Base-by-base conservation (phyloP, 2,113 vertebrate species). In the Boleophthalmus pectinirostris region DNA sequence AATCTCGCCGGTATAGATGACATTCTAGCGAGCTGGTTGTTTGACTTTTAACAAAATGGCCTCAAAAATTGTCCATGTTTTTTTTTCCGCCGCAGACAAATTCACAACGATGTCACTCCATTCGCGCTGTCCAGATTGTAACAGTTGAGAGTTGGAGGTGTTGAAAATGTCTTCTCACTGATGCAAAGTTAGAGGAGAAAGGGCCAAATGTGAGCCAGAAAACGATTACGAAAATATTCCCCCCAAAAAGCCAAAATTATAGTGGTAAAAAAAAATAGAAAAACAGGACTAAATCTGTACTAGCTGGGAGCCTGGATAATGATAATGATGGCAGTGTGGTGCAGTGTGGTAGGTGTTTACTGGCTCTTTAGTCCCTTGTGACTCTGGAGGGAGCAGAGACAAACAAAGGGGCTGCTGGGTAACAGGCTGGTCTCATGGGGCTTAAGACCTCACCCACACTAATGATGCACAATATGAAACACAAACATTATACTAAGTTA, bases 281-380 rank as follows among this genome's bases (percentile, higher is more conserved):
- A n/a, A 21, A 67, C 20, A 35, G 5, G 72, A 11, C 2, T 25
- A 66, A 5, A 33, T 45, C 29, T 64, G 29, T 12, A n/a, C 9
- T n/a, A 38, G 18, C 61, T 43, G 29, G 10, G 5, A 2, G 61
- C 29, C 13, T 63, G 58, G 15, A 63, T 33, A 35, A 38, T 25
- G 15, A 38, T 64, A 16, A 38, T 38, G 61, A 79, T 73, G 25
- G 23, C 47, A n/a, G 20, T 56, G 61, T 24, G 35, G 68, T 61
- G n/a, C n/a, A n/a, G n/a, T n/a, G 33, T 16, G 16, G 51, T 25
- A 73, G 82, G 54, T 90, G 87, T 92, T 91, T 91, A 89, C 90
- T 74, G 35, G 24, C 61, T 75, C 20, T 57, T 14, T 66, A 56
- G 78, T 90, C 84, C 87, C 86, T 5, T 14, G n/a, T 57, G n/a